Conservation (phyloP, 64 coral and sea anemone genomes). For the Pachyseris speciosa region DNA sequence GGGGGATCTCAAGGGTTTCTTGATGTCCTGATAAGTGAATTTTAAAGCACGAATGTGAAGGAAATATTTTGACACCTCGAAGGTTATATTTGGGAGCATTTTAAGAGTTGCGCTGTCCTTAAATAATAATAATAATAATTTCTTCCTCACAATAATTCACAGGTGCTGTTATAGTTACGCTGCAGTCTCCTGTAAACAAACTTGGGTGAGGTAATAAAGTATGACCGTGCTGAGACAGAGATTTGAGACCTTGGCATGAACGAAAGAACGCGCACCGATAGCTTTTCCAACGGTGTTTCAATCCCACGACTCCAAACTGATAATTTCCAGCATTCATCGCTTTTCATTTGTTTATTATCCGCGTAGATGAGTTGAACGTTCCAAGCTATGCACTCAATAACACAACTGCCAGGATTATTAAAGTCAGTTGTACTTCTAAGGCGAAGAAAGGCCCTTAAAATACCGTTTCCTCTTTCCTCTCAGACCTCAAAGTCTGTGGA, state of each 20-base stretch:
- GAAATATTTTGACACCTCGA: not conserved
- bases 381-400: not conserved
- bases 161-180: constrained; percentile 33
- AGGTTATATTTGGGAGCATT: not conserved
- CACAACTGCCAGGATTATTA: not conserved
- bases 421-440: not conserved
- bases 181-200: not conserved
- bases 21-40: not conserved
- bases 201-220: not conserved
- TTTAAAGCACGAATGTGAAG: not conserved
- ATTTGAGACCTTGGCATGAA: not conserved
- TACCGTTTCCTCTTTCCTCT: not conserved
- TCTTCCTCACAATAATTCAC: not conserved
- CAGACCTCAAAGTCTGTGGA: not conserved
- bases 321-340: not conserved
- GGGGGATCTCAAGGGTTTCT: not conserved
- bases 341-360: not conserved
- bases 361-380: not conserved
- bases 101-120: not conserved
- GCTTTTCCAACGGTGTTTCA: not conserved
- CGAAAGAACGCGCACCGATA: not conserved
- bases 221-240: not conserved
- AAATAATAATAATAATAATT: not conserved
- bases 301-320: not conserved
- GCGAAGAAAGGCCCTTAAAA: not conserved